Evolutionary conservation across 2,113 vertebrate genomes (phyloP).

Genomic region (Girardinichthys multiradiatus): DNA sequence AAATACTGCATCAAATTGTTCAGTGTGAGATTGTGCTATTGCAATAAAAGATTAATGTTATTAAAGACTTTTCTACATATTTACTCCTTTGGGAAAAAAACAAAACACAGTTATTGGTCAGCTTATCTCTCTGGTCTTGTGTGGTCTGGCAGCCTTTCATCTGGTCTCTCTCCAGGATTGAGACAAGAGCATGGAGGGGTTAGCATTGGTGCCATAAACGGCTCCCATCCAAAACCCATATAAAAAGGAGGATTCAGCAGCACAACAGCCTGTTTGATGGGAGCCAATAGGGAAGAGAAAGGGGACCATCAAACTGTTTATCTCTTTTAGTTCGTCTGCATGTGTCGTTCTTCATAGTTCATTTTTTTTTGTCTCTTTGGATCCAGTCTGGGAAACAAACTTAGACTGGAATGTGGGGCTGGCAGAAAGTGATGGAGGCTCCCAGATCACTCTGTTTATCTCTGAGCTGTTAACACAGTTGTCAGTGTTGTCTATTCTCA

Average conservation of each 20-base stretch:
- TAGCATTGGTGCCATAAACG: constrained; percentile 19
- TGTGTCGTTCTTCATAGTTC: constrained; percentile 52
- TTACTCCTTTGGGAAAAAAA: not conserved
- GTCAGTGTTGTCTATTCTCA: constrained; percentile 25
- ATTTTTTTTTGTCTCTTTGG: constrained; percentile 35
- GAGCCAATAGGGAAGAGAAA: constrained; percentile 34
- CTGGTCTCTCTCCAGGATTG: constrained; percentile 38
- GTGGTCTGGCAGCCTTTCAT: constrained; percentile 27
- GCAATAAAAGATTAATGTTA: not conserved
- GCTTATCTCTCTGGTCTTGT: constrained; percentile 19
- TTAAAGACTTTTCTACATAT: not conserved
- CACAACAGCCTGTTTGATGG: constrained; percentile 36
- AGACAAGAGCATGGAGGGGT: constrained; percentile 37
- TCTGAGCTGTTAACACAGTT: constrained; percentile 33
- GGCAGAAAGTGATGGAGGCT: constrained; percentile 53
- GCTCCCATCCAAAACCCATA: constrained; percentile 36
- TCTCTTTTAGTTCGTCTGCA: constrained; percentile 51
- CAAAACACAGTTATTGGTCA: not conserved
- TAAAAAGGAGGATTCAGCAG: constrained; percentile 37
- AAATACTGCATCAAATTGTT: too few species aligned
- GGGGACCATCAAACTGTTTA: constrained; percentile 42
- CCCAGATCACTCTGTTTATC: constrained; percentile 59
- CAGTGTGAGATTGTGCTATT: not conserved
- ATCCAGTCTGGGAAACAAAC: constrained; percentile 52
- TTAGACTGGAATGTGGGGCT: constrained; percentile 57